phyloP scores from a whole-genome alignment of 2,888 invertebrate genomes.

The Morpho helenor region DNA sequence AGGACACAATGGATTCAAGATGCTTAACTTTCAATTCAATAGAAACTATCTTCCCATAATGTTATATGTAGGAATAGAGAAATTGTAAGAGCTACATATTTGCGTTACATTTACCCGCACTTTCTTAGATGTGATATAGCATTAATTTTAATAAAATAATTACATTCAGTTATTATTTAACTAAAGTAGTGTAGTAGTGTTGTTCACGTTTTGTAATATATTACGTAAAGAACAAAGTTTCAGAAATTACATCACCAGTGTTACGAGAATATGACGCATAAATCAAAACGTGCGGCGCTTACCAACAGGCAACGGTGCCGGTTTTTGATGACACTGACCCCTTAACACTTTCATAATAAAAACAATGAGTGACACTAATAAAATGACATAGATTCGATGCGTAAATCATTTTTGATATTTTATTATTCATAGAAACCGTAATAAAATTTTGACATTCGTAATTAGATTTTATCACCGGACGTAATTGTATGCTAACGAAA shows the following conservation, averaged over 20 bases:
- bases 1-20: conserved; percentile 22
- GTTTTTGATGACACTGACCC: conserved; percentile 67
- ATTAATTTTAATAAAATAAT: background rate
- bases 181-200: background rate
- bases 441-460: conserved; percentile 1
- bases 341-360: conserved; percentile 61
- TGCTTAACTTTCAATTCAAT: conserved; percentile 5
- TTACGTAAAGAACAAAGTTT: conserved; percentile 43
- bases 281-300: conserved; percentile 47
- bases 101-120: background rate
- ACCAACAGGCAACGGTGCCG: conserved; percentile 51
- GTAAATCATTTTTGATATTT: background rate
- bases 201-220: conserved; percentile 38
- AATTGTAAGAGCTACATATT: no score
- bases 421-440: background rate
- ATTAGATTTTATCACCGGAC: conserved; percentile 13
- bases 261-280: conserved; percentile 65
- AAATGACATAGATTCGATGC: background rate
- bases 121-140: no score
- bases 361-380: conserved; percentile 54
- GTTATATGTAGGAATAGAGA: background rate
- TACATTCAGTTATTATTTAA: background rate
- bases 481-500: conserved; percentile 23
- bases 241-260: conserved; percentile 56
- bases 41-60: conserved; percentile 2